Conservation (phyloP, 2,797 vertebrate species). For the Microcaecilia unicolor region DNA sequence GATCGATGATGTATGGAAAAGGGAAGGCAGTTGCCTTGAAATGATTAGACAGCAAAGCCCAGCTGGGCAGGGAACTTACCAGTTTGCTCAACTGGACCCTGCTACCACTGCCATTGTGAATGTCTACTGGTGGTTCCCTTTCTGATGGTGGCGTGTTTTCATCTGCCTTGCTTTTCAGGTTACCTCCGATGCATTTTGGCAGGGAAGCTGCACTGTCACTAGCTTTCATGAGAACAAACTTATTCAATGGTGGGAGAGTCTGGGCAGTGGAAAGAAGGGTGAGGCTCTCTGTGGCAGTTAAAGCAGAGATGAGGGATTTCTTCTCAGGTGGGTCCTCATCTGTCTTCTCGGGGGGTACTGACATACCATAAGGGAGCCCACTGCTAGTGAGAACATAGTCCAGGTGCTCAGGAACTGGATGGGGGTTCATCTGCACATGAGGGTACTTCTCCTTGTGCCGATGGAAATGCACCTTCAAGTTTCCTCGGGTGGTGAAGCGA, state of each 20-base stretch:
- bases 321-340: constrained; percentile 30
- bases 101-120: constrained; percentile 19
- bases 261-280: constrained; percentile 34
- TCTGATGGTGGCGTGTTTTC: constrained; percentile 55
- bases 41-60: constrained; percentile 49
- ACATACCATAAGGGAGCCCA: constrained; percentile 51
- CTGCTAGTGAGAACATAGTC: constrained; percentile 51
- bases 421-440: constrained; percentile 79
- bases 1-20: constrained; percentile 48
- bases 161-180: constrained; percentile 38
- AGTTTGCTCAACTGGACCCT: constrained; percentile 49
- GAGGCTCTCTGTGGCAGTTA: constrained; percentile 44
- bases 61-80: constrained; percentile 44
- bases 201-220: constrained; percentile 24
- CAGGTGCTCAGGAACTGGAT: constrained; percentile 75
- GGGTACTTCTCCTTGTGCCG: constrained; percentile 83
- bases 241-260: constrained; percentile 40
- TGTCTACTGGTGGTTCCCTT: constrained; percentile 21
- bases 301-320: constrained; percentile 38
- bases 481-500: constrained; percentile 82
- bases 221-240: constrained; percentile 49
- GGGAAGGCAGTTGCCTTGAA: constrained; percentile 44
- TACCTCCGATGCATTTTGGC: constrained; percentile 42
- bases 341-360: constrained; percentile 42
- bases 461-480: constrained; percentile 86